A percentile compares a stretch with the other conserved stretches of the same genome.
phyloP scores from a whole-genome alignment of 2,888 invertebrate genomes.

The Caenorhabditis japonica region DNA sequence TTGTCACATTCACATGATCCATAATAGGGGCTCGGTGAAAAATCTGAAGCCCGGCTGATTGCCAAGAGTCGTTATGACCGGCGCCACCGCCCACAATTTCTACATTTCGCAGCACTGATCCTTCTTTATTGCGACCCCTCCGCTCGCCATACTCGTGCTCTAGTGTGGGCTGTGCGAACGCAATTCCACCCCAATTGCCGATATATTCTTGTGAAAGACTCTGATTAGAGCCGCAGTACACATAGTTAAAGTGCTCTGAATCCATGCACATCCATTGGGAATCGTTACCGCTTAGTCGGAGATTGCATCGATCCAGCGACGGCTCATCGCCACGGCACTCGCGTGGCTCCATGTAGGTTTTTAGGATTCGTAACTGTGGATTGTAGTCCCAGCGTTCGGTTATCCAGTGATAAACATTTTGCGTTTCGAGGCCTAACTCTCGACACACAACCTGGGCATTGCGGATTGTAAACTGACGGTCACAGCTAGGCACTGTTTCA shows the following conservation, averaged over 20 bases:
- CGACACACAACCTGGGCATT: constrained; percentile 91
- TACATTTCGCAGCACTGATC: constrained; percentile 84
- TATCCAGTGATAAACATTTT: constrained; percentile 90
- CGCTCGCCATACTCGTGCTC: constrained; percentile 57
- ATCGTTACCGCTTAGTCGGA: constrained; percentile 69
- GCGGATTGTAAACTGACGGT: constrained; percentile 92
- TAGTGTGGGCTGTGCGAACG: constrained; percentile 80
- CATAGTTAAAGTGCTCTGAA: constrained; percentile 88
- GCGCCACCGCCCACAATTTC: constrained; percentile 93
- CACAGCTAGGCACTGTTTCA: constrained; percentile 97
- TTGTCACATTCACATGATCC: constrained; percentile 85
- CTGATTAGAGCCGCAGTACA: constrained; percentile 85
- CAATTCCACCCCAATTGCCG: constrained; percentile 95
- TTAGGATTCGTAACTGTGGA: constrained; percentile 88
- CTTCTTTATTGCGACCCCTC: constrained; percentile 72
- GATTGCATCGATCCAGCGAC: constrained; percentile 75
- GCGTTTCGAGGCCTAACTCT: constrained; percentile 89
- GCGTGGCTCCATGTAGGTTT: constrained; percentile 94
- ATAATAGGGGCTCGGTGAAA: constrained; percentile 90
- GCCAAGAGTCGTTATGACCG: constrained; percentile 91
- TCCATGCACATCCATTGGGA: constrained; percentile 84
- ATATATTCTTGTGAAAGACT: constrained; percentile 79
- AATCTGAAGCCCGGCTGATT: constrained; percentile 85
- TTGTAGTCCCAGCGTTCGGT: constrained; percentile 90
- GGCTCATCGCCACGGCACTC: constrained; percentile 84